These are phyloP conservation scores for Capromys pilorides DNA, from an alignment of 2,797 vertebrate genomes.

Conservation along the genomic window DNA sequence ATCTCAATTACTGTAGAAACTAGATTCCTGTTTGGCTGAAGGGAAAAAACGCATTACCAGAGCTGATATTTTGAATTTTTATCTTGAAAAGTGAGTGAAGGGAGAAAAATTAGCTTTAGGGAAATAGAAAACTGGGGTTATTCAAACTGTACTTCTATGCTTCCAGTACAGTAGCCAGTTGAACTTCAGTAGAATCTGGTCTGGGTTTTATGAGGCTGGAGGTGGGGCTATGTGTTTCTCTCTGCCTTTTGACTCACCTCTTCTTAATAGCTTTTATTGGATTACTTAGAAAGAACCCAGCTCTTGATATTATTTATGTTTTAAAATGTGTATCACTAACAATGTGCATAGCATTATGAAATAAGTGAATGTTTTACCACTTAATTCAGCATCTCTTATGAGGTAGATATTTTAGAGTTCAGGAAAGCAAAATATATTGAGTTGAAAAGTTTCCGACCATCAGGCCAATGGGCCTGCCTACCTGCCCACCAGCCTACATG, in stretches of 20 bases:
- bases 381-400: neutral
- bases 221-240: neutral
- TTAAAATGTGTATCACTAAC: neutral
- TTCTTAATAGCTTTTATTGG: neutral
- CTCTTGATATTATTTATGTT: constrained; percentile 38
- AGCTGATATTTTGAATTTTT: constrained; percentile 68
- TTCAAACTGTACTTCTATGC: constrained; percentile 52
- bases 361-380: neutral
- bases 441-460: constrained; percentile 35
- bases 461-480: neutral
- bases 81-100: constrained; percentile 68
- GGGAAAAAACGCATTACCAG: constrained; percentile 57
- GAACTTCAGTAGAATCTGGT: constrained; percentile 31
- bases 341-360: constrained; percentile 19
- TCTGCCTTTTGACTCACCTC: accelerated
- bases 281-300: neutral
- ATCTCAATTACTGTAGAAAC: constrained; percentile 74
- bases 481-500: neutral
- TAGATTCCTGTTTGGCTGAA: constrained; percentile 72
- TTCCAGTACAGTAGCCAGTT: constrained; percentile 39
- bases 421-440: neutral
- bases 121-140: neutral
- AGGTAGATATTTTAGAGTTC: neutral
- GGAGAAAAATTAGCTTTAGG: constrained; percentile 51
- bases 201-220: neutral